phyloP scores from a whole-genome alignment of 2,888 invertebrate species.

The Cephus sareptanus region DNA sequence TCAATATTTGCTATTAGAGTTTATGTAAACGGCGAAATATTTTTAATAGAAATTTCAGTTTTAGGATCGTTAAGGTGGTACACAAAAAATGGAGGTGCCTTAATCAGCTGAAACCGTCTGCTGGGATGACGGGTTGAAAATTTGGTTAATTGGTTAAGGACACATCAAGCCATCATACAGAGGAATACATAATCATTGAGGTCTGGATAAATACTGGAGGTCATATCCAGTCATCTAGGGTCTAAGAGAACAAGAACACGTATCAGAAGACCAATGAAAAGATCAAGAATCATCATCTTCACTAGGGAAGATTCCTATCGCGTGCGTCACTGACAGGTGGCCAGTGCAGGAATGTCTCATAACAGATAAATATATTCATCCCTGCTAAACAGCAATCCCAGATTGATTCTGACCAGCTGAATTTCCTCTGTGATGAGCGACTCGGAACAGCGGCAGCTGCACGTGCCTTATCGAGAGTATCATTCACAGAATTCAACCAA shows the following conservation, averaged over 20 bases:
- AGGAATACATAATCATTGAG: neutral
- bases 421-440: constrained; percentile 62
- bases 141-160: constrained; percentile 40
- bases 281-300: neutral
- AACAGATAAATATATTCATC: constrained; percentile 32
- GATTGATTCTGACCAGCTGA: constrained; percentile 22
- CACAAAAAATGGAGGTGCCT: constrained; percentile 11
- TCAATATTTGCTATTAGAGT: neutral
- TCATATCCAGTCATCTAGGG: neutral
- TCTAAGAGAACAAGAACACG: neutral
- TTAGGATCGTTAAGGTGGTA: neutral
- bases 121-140: constrained; percentile 48
- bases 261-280: constrained; percentile 16
- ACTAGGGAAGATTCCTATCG: constrained; percentile 23
- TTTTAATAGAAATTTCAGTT: neutral
- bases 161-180: neutral
- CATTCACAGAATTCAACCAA: constrained; percentile 60
- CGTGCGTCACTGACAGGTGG: constrained; percentile 54
- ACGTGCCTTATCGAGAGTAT: constrained; percentile 65
- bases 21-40: neutral
- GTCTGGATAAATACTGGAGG: neutral
- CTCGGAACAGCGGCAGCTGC: constrained; percentile 64
- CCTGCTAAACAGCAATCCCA: constrained; percentile 11
- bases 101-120: constrained; percentile 53
- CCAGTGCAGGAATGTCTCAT: constrained; percentile 43